Evolutionary conservation across 2,888 invertebrate genomes (phyloP).

Genomic region (Eupelmus urozonus): DNA sequence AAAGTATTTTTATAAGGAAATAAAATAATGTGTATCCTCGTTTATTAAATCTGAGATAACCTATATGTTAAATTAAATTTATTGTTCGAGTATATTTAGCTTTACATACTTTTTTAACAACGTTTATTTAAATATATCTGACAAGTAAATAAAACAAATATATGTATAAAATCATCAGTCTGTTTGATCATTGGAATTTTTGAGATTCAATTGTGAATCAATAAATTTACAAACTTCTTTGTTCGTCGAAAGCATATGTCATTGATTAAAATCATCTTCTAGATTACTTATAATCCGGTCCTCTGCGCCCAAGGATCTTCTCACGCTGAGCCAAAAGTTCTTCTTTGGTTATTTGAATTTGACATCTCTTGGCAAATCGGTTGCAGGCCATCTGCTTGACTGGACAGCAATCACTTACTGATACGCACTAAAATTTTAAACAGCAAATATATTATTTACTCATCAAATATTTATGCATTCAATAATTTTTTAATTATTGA

Average conservation of each 20-base stretch:
- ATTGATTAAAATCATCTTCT: not conserved
- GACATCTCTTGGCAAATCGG: slow-evolving; percentile 69
- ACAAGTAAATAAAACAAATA: not conserved
- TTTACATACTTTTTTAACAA: too few relatives aligned
- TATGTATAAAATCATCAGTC: slow-evolving; percentile 33
- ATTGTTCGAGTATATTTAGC: too few relatives aligned
- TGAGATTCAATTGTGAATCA: slow-evolving; percentile 19
- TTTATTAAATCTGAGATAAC: too few relatives aligned
- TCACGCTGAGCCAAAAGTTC: slow-evolving; percentile 68
- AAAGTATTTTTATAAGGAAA: not conserved
- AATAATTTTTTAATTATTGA: too few relatives aligned
- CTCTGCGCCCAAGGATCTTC: slow-evolving; percentile 67
- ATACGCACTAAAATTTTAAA: slow-evolving; percentile 65
- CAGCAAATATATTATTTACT: not conserved
- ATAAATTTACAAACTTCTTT: too few relatives aligned
- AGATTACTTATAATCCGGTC: slow-evolving; percentile 63
- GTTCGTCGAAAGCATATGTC: too few relatives aligned
- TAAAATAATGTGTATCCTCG: too few relatives aligned
- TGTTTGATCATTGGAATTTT: slow-evolving; percentile 8
- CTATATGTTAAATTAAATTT: too few relatives aligned
- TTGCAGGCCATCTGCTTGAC: slow-evolving; percentile 65
- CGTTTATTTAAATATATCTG: not conserved
- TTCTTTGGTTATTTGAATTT: slow-evolving; percentile 70
- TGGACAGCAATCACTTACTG: slow-evolving; percentile 63
- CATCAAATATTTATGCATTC: not conserved